These are phyloP conservation scores for Ophion ellenae DNA, from an alignment of 2,888 invertebrate genomes.

Conservation along the genomic window DNA sequence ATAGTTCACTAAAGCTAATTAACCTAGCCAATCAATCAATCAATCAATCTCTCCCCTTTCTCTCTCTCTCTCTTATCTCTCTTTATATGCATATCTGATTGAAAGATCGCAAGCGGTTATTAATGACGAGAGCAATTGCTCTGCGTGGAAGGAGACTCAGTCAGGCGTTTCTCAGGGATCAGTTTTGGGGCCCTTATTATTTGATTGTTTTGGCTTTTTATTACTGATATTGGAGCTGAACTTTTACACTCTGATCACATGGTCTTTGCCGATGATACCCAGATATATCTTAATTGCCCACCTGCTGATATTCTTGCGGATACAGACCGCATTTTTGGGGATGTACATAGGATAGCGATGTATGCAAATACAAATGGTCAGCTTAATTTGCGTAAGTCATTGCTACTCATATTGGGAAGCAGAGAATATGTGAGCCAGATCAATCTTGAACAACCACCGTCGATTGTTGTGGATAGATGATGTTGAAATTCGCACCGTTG, in stretches of 20 bases:
- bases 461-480: neutral
- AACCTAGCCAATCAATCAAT: too few species aligned
- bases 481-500: too few species aligned
- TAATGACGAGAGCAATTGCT: neutral
- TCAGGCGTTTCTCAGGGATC: conserved; percentile 13
- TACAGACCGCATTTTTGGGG: neutral
- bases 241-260: neutral
- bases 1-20: too few species aligned
- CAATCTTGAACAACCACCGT: neutral
- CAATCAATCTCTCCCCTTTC: too few species aligned
- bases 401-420: neutral
- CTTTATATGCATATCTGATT: neutral
- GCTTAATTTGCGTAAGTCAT: too few species aligned
- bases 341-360: neutral
- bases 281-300: neutral
- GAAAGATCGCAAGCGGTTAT: neutral
- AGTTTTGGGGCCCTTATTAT: conserved; percentile 9
- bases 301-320: neutral
- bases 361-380: neutral
- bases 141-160: neutral
- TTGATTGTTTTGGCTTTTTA: neutral
- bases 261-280: neutral
- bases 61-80: too few species aligned
- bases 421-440: neutral
- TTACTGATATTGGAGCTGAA: neutral